Evolutionary conservation across 2,113 vertebrate genomes (phyloP).

Genomic region (Psophia crepitans): DNA sequence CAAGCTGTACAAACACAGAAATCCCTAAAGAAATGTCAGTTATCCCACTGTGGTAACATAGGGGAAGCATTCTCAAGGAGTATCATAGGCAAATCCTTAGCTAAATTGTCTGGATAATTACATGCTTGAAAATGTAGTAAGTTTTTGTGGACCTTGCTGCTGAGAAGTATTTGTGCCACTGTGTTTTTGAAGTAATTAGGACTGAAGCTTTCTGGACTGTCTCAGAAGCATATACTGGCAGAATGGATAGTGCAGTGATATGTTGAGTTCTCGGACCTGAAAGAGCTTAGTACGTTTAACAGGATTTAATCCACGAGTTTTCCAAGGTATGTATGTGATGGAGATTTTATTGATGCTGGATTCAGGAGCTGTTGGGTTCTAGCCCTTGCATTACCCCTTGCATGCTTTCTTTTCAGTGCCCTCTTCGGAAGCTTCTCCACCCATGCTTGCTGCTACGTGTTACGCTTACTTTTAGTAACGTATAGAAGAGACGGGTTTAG

Average conservation of each 20-base stretch:
- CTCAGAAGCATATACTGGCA: background rate
- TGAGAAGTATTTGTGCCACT: background rate
- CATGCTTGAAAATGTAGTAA: background rate
- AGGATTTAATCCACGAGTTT: background rate
- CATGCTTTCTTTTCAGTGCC: background rate
- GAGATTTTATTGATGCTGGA: background rate
- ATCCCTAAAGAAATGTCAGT: slow-evolving; percentile 19
- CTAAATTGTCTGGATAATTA: background rate
- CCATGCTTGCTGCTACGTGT: accelerated
- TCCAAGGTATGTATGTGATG: background rate
- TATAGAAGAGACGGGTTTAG: background rate
- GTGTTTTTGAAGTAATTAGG: background rate
- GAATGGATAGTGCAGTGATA: background rate
- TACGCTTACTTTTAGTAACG: background rate
- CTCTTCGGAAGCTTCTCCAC: background rate
- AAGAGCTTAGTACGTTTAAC: background rate
- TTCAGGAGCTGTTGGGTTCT: background rate
- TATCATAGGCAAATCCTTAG: background rate
- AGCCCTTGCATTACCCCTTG: background rate
- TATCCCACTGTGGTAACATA: background rate
- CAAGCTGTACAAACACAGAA: slow-evolving; percentile 31
- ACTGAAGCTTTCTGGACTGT: background rate
- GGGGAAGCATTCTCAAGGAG: background rate
- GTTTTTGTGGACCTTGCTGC: background rate
- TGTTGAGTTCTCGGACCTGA: background rate